Percentiles rank a stretch among this genome's conserved stretches.
phyloP scores from a whole-genome alignment of 2,888 invertebrate species.

The Siphlonurus alternatus region DNA sequence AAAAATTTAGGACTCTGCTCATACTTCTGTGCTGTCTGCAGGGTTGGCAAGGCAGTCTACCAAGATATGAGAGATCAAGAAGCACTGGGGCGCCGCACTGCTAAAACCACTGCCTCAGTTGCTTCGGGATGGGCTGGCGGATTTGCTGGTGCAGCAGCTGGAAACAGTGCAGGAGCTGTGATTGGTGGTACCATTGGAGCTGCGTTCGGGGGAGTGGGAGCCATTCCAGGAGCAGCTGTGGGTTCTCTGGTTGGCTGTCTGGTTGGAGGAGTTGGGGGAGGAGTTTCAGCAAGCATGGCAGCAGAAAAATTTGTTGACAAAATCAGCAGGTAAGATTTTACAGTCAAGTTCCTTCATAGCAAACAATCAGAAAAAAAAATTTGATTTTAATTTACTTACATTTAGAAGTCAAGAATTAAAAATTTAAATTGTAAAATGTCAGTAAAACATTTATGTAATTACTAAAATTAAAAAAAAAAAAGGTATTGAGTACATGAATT shows the following conservation, averaged over 20 bases:
- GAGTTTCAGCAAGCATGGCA: neutral
- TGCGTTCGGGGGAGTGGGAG: neutral
- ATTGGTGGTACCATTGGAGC: neutral
- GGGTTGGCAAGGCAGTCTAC: neutral
- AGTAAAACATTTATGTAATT: too few relatives aligned
- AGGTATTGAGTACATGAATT: too few relatives aligned
- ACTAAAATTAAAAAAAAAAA: too few relatives aligned
- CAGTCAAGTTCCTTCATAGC: too few relatives aligned
- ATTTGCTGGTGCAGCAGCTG: neutral
- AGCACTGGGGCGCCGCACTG: neutral
- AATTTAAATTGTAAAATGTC: too few relatives aligned
- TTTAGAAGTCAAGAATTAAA: too few relatives aligned
- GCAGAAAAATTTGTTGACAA: neutral
- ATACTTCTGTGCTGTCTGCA: too few relatives aligned
- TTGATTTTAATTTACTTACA: too few relatives aligned
- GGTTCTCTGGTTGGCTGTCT: neutral
- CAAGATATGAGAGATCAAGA: neutral
- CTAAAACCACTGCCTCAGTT: neutral
- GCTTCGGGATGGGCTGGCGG: neutral
- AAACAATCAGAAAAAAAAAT: too few relatives aligned
- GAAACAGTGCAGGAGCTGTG: neutral
- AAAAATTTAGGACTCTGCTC: too few relatives aligned
- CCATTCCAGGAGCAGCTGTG: neutral
- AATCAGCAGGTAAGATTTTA: neutral
- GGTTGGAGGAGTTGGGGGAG: neutral